Conservation (phyloP, 2,888 invertebrate species). For the Myopa tessellatipennis region DNA sequence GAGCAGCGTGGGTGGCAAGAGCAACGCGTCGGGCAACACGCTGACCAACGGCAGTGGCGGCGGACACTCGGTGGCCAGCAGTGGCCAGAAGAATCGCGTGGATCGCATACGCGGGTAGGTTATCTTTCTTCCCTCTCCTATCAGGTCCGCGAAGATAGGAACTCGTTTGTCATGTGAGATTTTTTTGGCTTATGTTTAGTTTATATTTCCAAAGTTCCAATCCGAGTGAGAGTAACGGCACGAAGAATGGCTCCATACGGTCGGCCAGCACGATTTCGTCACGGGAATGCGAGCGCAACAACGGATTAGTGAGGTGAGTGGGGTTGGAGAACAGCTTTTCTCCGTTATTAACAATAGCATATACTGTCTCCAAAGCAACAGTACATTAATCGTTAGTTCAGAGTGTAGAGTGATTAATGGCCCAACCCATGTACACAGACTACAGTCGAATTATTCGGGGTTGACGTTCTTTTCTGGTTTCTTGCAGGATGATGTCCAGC, state of each 20-base stretch:
- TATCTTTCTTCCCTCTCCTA: not conserved
- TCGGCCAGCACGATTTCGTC: constrained; percentile 74
- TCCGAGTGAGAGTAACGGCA: constrained; percentile 64
- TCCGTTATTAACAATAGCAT: not conserved
- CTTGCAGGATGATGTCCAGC: constrained; percentile 68
- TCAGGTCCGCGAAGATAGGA: not conserved
- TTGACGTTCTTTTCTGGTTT: no score
- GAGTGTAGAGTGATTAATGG: no score
- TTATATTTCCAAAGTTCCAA: constrained; percentile 68
- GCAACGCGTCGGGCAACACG: constrained; percentile 62
- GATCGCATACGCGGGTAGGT: constrained; percentile 68
- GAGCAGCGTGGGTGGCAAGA: constrained; percentile 62
- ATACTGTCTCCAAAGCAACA: not conserved
- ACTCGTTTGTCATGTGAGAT: constrained; percentile 31
- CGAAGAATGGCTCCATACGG: constrained; percentile 71
- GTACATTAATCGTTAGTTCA: no score
- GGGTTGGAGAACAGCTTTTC: not conserved
- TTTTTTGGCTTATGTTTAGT: constrained; percentile 51
- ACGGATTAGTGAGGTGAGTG: constrained; percentile 66
- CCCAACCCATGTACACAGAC: no score
- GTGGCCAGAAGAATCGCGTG: constrained; percentile 66
- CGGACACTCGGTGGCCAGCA: constrained; percentile 33
- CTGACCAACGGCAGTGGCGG: constrained; percentile 59
- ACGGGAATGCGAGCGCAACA: constrained; percentile 71
- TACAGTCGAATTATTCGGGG: not conserved